These are phyloP conservation scores for Trinectes maculatus DNA, from an alignment of 2,113 vertebrate species.

Conservation along the genomic window DNA sequence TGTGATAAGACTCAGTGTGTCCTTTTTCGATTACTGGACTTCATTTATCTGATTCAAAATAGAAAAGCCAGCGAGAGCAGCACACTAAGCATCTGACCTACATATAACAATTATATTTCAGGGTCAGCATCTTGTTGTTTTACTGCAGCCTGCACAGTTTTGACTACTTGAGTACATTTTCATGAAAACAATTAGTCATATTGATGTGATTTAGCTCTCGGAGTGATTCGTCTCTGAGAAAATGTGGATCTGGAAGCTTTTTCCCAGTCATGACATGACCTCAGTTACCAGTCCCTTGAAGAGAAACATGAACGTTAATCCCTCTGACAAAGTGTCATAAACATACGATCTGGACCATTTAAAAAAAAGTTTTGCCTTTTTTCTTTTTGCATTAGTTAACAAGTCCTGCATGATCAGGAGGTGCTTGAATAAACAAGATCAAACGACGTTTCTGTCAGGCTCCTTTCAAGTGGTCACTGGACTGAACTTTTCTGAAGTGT, in stretches of 20 bases:
- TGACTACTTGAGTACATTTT: constrained; percentile 4
- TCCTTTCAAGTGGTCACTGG: constrained; percentile 36
- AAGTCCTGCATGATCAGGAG: constrained; percentile 36
- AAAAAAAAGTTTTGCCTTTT: constrained; percentile 35
- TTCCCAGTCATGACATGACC: constrained; percentile 38
- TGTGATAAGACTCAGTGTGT: constrained; percentile 71
- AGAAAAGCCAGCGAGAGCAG: constrained; percentile 48
- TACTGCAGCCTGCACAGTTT: constrained; percentile 19
- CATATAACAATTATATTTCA: constrained; percentile 18
- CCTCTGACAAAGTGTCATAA: constrained; percentile 59
- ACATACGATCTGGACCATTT: constrained; percentile 49
- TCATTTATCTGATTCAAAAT: constrained; percentile 71
- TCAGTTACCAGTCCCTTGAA: constrained; percentile 24
- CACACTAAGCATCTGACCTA: constrained; percentile 28
- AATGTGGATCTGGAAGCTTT: constrained; percentile 37
- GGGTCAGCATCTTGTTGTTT: constrained; percentile 18
- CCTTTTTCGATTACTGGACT: constrained; percentile 50
- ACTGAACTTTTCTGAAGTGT: constrained; percentile 42
- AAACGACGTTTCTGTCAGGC: constrained; percentile 24
- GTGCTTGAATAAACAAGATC: constrained; percentile 43
- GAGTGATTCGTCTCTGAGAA: constrained; percentile 24
- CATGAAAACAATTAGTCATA: constrained; percentile 40
- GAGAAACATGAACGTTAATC: constrained; percentile 37
- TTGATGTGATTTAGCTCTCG: constrained; percentile 34
- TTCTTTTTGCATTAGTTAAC: constrained; percentile 50